Conservation (phyloP, 2,797 vertebrate species). For the Gastrophryne carolinensis region DNA sequence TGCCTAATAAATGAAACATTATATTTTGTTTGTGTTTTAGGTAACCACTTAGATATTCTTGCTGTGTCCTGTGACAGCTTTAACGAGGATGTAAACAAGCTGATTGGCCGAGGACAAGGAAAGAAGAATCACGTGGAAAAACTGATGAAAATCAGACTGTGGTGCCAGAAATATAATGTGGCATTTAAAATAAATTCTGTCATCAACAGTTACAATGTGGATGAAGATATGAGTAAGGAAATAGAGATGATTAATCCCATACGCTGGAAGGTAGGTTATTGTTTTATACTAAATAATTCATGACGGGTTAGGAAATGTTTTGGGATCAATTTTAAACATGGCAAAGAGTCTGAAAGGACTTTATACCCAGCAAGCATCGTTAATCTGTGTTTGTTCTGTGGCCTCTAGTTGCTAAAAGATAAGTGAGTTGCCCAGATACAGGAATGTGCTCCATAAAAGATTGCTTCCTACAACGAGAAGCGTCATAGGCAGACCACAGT, state of each 20-base stretch:
- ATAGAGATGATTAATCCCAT: conserved; percentile 80
- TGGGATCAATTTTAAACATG: too few relatives aligned
- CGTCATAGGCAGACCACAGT: too few relatives aligned
- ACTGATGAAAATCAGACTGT: conserved; percentile 76
- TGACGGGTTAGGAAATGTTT: too few relatives aligned
- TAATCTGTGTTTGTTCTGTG: too few relatives aligned
- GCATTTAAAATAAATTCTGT: conserved; percentile 97
- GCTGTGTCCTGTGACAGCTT: conserved; percentile 96
- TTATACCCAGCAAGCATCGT: too few relatives aligned
- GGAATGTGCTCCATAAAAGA: too few relatives aligned
- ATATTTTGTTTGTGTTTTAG: conserved; percentile 64
- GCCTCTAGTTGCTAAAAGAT: too few relatives aligned
- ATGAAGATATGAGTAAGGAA: conserved; percentile 83
- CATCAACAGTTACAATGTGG: conserved; percentile 86
- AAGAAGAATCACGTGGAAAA: conserved; percentile 85
- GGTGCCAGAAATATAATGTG: conserved; percentile 84
- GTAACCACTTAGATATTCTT: conserved; percentile 85
- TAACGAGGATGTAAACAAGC: conserved; percentile 81
- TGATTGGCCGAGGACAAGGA: conserved; percentile 87
- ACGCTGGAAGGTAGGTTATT: conserved; percentile 85
- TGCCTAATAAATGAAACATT: too few relatives aligned
- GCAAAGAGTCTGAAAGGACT: too few relatives aligned
- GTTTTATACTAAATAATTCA: too few relatives aligned
- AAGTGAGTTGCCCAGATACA: too few relatives aligned
- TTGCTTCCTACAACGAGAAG: too few relatives aligned